phyloP scores from a whole-genome alignment of 2,888 invertebrate species.

The Metellina segmentata region DNA sequence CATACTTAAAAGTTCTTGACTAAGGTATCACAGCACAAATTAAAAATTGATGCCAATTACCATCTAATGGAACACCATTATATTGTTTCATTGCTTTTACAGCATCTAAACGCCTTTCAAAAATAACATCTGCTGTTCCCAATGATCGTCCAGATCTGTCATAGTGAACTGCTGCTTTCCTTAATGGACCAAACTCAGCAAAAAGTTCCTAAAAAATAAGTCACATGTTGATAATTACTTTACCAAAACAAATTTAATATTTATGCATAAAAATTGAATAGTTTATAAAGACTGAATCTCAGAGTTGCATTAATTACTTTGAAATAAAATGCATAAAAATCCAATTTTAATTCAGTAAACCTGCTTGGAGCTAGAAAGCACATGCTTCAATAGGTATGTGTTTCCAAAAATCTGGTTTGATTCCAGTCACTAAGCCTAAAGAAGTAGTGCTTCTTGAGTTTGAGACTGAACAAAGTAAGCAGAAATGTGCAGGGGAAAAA shows the following conservation, averaged over 20 bases:
- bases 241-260: conserved; percentile 17
- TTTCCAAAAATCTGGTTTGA: no score
- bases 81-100: conserved; percentile 93
- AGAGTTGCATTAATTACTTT: no score
- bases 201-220: conserved; percentile 89
- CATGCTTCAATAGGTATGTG: no score
- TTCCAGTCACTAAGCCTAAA: no score
- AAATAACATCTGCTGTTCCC: conserved; percentile 98
- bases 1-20: background rate
- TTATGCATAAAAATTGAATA: background rate
- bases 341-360: no score
- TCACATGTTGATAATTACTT: no score
- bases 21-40: background rate
- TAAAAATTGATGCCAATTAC: conserved; percentile 80
- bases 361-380: no score
- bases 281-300: background rate
- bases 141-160: conserved; percentile 97
- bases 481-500: no score
- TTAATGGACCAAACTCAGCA: conserved; percentile 96
- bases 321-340: no score
- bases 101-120: conserved; percentile 94
- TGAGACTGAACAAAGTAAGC: no score
- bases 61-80: conserved; percentile 97
- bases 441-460: no score
- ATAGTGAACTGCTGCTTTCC: conserved; percentile 97